These are phyloP conservation scores for Hirtodrosophila confusa DNA, from an alignment of 2,888 invertebrate species.

Conservation along the genomic window DNA sequence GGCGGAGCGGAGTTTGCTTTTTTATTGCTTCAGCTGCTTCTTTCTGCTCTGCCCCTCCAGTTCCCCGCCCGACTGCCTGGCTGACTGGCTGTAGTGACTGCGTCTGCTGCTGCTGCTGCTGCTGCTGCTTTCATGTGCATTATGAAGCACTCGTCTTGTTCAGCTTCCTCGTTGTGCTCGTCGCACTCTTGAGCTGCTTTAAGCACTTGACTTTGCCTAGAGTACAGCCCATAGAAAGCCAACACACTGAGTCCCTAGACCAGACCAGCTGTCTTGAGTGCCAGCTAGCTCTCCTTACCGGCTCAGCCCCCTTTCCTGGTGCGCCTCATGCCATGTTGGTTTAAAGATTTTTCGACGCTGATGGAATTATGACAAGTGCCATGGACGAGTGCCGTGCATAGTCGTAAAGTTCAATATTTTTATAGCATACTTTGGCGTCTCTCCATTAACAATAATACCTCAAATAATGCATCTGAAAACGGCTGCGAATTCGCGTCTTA, in stretches of 20 bases:
- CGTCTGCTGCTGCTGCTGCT: conserved; percentile 41
- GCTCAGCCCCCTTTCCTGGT: not conserved
- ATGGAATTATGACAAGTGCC: conserved; percentile 73
- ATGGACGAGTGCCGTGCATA: conserved; percentile 47
- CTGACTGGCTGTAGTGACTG: conserved; percentile 43
- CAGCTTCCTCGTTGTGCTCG: conserved; percentile 35
- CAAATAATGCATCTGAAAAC: conserved; percentile 30
- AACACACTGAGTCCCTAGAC: conserved; percentile 4
- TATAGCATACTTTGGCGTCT: conserved; percentile 57
- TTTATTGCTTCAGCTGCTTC: conserved; percentile 57
- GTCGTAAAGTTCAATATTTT: conserved; percentile 79
- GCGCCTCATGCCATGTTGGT: conserved; percentile 52
- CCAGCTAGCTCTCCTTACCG: no score
- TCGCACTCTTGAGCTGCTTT: conserved; percentile 76
- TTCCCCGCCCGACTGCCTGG: conserved; percentile 4
- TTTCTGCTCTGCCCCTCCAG: no score
- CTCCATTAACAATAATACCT: conserved; percentile 43
- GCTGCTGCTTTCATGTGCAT: conserved; percentile 73
- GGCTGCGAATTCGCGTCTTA: not conserved
- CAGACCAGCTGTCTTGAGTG: conserved; percentile 3
- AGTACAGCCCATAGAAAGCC: conserved; percentile 50
- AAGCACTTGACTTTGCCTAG: conserved; percentile 79
- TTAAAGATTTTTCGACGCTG: conserved; percentile 72
- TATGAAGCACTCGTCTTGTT: conserved; percentile 67
- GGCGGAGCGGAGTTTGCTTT: conserved; percentile 48